A percentile compares a stretch with the other conserved stretches of the same genome.
Evolutionary conservation across 2,113 vertebrate species (phyloP).

Genomic region (Regulus satrapa): DNA sequence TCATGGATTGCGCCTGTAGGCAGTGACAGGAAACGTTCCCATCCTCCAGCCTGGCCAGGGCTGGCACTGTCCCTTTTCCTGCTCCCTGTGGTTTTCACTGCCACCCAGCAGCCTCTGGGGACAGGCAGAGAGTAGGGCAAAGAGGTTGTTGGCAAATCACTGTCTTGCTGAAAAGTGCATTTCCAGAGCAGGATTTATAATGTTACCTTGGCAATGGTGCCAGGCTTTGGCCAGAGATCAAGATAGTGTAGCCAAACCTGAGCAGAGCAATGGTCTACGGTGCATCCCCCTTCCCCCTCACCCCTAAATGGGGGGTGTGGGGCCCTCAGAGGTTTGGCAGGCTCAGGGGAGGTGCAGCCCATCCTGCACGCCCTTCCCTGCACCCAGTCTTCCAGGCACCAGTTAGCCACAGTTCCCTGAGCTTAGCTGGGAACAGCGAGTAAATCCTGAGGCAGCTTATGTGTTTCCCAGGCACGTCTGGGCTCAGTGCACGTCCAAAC

Average conservation of each 20-base stretch:
- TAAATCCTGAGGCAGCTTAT: background rate
- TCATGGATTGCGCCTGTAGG: background rate
- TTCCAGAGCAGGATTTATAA: background rate
- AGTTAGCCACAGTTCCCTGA: background rate
- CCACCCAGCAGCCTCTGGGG: background rate
- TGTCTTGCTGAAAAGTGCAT: background rate
- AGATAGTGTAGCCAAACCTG: background rate
- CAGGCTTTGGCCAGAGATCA: background rate
- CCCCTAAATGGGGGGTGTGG: accelerated
- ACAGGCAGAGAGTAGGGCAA: background rate
- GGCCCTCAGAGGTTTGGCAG: background rate
- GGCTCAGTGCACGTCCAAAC: background rate
- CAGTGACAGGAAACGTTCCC: background rate
- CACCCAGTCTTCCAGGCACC: background rate
- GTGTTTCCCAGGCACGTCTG: background rate
- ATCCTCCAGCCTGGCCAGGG: background rate
- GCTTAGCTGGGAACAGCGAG: background rate
- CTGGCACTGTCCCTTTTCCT: background rate
- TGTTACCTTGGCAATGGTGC: background rate
- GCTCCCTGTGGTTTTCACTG: background rate
- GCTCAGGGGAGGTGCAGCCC: background rate
- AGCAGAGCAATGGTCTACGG: background rate
- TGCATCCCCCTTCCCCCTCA: accelerated
- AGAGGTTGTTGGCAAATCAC: background rate
- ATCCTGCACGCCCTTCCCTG: accelerated